Conservation (phyloP, 1,140 invertebrate genomes). For the Drosophila pandora region DNA sequence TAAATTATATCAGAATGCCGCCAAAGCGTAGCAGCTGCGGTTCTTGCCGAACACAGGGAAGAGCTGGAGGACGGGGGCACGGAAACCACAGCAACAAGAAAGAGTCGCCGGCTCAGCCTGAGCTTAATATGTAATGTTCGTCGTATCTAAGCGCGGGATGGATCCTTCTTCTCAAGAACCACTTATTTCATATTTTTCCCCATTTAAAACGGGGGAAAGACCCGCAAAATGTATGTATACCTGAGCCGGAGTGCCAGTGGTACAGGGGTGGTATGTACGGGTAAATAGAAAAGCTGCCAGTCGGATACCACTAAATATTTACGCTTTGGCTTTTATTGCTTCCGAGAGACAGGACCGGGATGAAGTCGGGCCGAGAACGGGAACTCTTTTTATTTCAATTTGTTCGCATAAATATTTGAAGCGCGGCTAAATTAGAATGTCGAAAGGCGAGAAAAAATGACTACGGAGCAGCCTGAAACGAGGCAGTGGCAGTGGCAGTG, state of each 20-base stretch:
- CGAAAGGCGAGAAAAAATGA: conserved; percentile 65
- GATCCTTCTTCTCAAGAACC: conserved; percentile 1
- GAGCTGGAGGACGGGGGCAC: neutral
- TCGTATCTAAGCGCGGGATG: conserved; percentile 13
- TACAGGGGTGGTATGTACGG: neutral
- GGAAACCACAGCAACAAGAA: conserved; percentile 48
- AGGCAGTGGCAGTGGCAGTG: conserved; percentile 21
- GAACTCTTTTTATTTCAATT: conserved; percentile 80
- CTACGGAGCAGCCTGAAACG: conserved; percentile 17
- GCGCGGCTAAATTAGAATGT: conserved; percentile 76
- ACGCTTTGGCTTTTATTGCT: conserved; percentile 75
- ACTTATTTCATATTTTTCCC: conserved; percentile 50
- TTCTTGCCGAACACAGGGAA: conserved; percentile 50
- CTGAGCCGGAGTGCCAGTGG: too few species aligned
- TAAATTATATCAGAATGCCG: conserved; percentile 81
- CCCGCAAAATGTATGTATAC: conserved; percentile 6
- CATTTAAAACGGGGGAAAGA: conserved; percentile 9
- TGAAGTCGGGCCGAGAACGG: conserved; percentile 8
- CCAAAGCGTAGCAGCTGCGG: conserved; percentile 78
- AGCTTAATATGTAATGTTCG: conserved; percentile 49
- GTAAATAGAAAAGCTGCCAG: conserved; percentile 22
- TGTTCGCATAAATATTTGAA: conserved; percentile 81
- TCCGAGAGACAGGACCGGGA: conserved; percentile 34
- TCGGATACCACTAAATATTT: conserved; percentile 68
- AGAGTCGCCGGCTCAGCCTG: conserved; percentile 38